Base-by-base conservation (phyloP, 1,140 invertebrate genomes). In the Scaptomyza montana region DNA sequence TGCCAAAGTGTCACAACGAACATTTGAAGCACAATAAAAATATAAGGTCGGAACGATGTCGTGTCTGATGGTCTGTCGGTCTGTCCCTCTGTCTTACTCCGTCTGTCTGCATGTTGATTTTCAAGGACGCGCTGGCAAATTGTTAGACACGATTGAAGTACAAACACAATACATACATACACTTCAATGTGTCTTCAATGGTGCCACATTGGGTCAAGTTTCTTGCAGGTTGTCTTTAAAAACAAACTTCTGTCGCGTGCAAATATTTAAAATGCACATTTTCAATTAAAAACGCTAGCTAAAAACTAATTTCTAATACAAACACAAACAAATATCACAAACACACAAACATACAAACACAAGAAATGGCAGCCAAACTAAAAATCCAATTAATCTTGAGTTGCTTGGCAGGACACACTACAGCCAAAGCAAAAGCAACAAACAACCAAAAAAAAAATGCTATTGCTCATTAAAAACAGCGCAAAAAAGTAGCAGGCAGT, bases 1-100 rank as follows among this genome's bases (percentile, higher is more conserved):
- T 75, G 67, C 54, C 78, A 89, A 89, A 87, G 82, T 86, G 82
- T 86, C 82, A 86, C 84, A 87, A 74, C 59, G 71, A 82, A 87
- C 66, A 28, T 74, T 74, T 74, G 67, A 71, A 66, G 66, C 45
- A 65, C 61, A 50, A 65, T 70, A 75, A 47, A 77, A 50, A 78
- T 70, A 74, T 64, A 36, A 61, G 41, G 54, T 67, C 47, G 60
- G 49, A 28, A 50, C 57, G 12, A 46, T 70, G 67, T 57, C 19
- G 39, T 60, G 19, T 46, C 74, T 45, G 33, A 30, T 21, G 13
- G 39, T 46, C 56, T 41, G 16, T 49, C 4, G 19, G 21, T 16
- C 13, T 43, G 9, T 53, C 21, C 21, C 21, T 4, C 2, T 25
- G 21, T 25, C 21, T 25, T 25, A 4, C 21, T 4, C 36, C 59